Evolutionary conservation across 2,113 vertebrate species (phyloP).

Genomic region (Chiloscyllium plagiosum): DNA sequence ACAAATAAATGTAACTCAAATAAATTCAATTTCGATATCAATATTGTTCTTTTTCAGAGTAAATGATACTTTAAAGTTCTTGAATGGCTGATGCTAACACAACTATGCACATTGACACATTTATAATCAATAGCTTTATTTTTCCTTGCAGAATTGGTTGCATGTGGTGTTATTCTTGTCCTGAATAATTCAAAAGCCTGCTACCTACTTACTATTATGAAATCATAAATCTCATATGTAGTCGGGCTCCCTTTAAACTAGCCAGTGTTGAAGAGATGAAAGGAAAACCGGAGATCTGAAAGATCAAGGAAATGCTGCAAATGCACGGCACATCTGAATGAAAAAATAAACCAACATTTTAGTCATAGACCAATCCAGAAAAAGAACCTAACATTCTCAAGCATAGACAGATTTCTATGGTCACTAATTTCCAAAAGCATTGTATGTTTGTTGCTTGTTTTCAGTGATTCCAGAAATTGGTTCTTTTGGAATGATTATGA

Average conservation of each 20-base stretch:
- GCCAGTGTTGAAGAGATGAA: not conserved
- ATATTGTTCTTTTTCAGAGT: not conserved
- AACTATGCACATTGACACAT: not conserved
- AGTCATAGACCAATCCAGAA: not conserved
- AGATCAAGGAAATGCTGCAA: not conserved
- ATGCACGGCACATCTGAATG: not conserved
- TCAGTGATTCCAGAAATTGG: not conserved
- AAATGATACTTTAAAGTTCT: not conserved
- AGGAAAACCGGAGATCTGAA: not conserved
- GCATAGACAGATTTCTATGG: not conserved
- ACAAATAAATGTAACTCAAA: not conserved
- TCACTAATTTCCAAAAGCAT: not conserved
- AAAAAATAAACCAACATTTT: not conserved
- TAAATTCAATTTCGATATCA: not conserved
- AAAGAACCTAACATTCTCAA: not conserved
- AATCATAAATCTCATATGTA: not conserved
- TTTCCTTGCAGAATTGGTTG: not conserved
- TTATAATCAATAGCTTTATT: not conserved
- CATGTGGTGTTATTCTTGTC: not conserved
- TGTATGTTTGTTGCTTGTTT: not conserved
- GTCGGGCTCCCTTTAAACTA: not conserved
- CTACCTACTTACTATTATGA: not conserved
- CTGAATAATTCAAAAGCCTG: not conserved
- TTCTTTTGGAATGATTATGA: not conserved
- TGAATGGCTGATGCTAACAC: not conserved